phyloP scores from a whole-genome alignment of 2,797 vertebrate species.

The Champsocephalus gunnari region DNA sequence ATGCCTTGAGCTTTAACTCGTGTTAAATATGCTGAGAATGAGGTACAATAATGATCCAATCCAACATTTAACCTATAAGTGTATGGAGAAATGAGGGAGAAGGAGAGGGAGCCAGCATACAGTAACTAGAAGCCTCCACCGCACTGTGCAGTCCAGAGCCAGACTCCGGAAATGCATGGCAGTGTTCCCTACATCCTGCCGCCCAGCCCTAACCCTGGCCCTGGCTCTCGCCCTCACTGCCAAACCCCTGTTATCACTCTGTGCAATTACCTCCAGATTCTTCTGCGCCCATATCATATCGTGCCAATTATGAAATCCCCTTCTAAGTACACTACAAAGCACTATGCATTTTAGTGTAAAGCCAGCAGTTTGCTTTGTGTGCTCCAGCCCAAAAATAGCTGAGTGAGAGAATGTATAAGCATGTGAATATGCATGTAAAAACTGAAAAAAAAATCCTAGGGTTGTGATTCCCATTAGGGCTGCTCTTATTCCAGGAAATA shows the following conservation, averaged over 20 bases:
- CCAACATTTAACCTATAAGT: conserved; percentile 42
- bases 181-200: conserved; percentile 84
- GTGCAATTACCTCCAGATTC: conserved; percentile 83
- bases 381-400: conserved; percentile 21
- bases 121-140: conserved; percentile 70
- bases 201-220: conserved; percentile 75
- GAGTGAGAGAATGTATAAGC: conserved; percentile 1
- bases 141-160: conserved; percentile 69
- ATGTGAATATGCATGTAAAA: conserved; percentile 19
- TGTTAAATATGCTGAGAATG: conserved; percentile 37
- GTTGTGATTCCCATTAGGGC: background rate
- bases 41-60: conserved; percentile 42
- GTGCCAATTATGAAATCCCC: conserved; percentile 69
- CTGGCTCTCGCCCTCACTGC: conserved; percentile 70
- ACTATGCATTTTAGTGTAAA: conserved; percentile 46
- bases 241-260: conserved; percentile 83
- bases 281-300: conserved; percentile 61
- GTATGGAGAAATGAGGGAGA: conserved; percentile 28
- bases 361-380: conserved; percentile 31
- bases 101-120: conserved; percentile 41
- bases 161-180: conserved; percentile 83
- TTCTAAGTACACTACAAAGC: conserved; percentile 62
- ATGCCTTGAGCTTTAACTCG: conserved; percentile 28
- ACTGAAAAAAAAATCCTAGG: background rate
- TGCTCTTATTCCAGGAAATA: conserved; percentile 5